Conservation (phyloP, 92 coral and sea anemone genomes). For the Hydrozoanthus gracilis region DNA sequence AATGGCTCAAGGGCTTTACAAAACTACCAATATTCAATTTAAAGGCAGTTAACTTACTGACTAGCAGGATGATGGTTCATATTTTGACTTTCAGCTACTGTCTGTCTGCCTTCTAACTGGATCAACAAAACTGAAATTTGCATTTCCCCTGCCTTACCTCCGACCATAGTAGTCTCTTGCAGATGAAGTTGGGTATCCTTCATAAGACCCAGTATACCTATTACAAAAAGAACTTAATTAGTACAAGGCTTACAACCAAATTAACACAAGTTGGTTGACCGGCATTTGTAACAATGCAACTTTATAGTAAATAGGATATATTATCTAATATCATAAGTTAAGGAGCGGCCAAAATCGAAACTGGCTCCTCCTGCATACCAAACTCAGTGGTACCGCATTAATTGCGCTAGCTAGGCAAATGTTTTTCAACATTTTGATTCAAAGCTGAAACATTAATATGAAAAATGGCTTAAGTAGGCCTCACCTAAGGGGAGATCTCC, state of each 20-base stretch:
- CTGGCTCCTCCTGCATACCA: too few species aligned
- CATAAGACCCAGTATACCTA: constrained; percentile 77
- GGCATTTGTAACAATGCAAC: background rate
- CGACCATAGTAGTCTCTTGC: constrained; percentile 78
- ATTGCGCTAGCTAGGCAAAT: background rate
- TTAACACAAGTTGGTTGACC: background rate
- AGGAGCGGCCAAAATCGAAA: too few species aligned
- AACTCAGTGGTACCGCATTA: too few species aligned
- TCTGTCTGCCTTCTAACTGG: background rate
- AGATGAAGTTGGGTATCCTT: constrained; percentile 81
- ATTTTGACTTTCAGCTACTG: background rate
- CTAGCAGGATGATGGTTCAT: too few species aligned
- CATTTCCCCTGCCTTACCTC: constrained; percentile 29
- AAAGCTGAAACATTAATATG: background rate
- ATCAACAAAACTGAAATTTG: background rate
- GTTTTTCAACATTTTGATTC: background rate
- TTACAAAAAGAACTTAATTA: background rate
- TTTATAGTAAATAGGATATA: background rate
- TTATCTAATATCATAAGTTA: too few species aligned
- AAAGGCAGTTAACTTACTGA: too few species aligned
- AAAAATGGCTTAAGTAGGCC: background rate
- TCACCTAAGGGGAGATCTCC: constrained; percentile 77
- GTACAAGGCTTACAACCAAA: background rate
- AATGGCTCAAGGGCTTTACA: too few species aligned
- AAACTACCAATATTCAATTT: too few species aligned